phyloP scores from a whole-genome alignment of 2,888 invertebrate genomes.

The Megamerina dolium region DNA sequence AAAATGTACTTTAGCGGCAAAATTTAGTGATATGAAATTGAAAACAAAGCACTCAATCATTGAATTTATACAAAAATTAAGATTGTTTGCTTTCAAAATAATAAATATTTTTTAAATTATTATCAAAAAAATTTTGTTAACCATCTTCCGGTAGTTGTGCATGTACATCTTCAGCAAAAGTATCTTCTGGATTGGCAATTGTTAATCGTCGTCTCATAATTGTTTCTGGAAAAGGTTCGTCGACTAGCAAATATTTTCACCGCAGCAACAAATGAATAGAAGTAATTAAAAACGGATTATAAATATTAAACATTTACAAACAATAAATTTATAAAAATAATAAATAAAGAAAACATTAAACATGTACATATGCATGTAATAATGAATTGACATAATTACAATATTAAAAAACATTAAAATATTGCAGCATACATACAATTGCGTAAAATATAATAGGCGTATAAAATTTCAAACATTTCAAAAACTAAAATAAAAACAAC shows the following conservation, averaged over 20 bases:
- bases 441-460: conserved; percentile 23
- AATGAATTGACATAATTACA: too few relatives aligned
- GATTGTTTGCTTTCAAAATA: too few relatives aligned
- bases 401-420: conserved; percentile 9
- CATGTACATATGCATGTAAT: conserved; percentile 3
- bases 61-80: too few relatives aligned
- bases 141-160: conserved; percentile 38
- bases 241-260: too few relatives aligned
- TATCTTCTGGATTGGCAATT: conserved; percentile 40
- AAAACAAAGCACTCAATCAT: too few relatives aligned
- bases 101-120: background rate
- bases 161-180: conserved; percentile 34
- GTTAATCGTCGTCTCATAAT: conserved; percentile 44
- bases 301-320: conserved; percentile 9
- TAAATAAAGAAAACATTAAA: conserved; percentile 2
- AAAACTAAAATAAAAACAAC: conserved; percentile 22
- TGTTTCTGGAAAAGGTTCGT: conserved; percentile 20
- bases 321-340: conserved; percentile 5
- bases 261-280: conserved; percentile 5
- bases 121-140: conserved; percentile 22
- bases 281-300: conserved; percentile 3
- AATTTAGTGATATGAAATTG: too few relatives aligned
- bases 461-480: conserved; percentile 26
- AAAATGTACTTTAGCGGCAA: too few relatives aligned
- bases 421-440: conserved; percentile 29